Percentiles rank a stretch among this genome's conserved stretches.
Evolutionary conservation across 1,140 invertebrate species (phyloP).

Genomic region (Drosophila grimshawi): DNA sequence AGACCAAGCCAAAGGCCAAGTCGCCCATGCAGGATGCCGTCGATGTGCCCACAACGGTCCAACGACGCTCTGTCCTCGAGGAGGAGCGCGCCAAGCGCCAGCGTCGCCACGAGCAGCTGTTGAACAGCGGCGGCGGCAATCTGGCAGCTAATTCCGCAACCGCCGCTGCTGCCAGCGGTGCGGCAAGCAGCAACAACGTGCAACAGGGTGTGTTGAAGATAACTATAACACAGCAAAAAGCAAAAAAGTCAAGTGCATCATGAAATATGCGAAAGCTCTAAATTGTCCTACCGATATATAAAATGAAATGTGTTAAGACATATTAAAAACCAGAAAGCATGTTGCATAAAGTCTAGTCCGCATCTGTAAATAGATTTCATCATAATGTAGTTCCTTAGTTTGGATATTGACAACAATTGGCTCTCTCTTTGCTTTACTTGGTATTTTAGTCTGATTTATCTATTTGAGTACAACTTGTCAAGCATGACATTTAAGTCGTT

Average conservation of each 20-base stretch:
- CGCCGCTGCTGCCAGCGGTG: slow-evolving; percentile 10
- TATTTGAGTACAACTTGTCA: no score
- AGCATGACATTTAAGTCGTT: no score
- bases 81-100: slow-evolving; percentile 79
- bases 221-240: slow-evolving; percentile 52
- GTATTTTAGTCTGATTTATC: no score
- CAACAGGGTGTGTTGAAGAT: slow-evolving; percentile 65
- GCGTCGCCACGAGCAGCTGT: slow-evolving; percentile 72
- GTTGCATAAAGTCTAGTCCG: neutral
- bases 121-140: slow-evolving; percentile 41
- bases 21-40: slow-evolving; percentile 81
- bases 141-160: slow-evolving; percentile 12
- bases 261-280: slow-evolving; percentile 15
- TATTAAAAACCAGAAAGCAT: neutral
- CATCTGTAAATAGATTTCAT: no score
- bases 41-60: slow-evolving; percentile 69
- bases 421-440: no score
- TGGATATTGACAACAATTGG: no score
- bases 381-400: no score
- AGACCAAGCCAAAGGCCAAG: slow-evolving; percentile 78
- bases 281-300: slow-evolving; percentile 26
- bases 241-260: slow-evolving; percentile 5
- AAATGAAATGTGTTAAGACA: neutral
- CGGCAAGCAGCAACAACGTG: slow-evolving; percentile 32
- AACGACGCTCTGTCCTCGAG: slow-evolving; percentile 77